phyloP scores from a whole-genome alignment of 2,113 vertebrate species.

The Pelecanoides urinatrix region DNA sequence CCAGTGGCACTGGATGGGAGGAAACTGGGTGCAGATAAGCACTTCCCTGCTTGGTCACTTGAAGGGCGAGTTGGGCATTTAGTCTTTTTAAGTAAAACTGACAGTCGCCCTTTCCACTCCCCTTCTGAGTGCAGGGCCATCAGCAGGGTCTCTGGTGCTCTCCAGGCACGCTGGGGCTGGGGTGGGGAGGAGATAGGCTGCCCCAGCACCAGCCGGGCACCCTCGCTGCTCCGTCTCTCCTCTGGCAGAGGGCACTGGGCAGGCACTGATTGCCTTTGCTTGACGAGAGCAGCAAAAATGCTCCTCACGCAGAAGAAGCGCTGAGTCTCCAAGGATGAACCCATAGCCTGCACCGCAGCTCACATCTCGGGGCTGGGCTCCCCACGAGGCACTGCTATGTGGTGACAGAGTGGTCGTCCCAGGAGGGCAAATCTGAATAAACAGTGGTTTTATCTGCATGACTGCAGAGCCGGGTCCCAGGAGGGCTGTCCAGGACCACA shows the following conservation, averaged over 20 bases:
- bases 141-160: background rate
- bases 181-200: background rate
- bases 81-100: background rate
- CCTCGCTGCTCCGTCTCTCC: fast-evolving
- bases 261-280: background rate
- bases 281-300: background rate
- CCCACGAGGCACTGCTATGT: background rate
- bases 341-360: background rate
- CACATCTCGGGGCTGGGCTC: background rate
- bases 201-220: background rate
- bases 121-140: background rate
- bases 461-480: background rate
- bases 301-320: background rate
- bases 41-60: background rate
- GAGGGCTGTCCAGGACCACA: background rate
- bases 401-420: background rate
- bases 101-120: background rate
- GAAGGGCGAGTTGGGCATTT: background rate
- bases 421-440: background rate
- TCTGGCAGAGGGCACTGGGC: background rate
- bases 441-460: background rate
- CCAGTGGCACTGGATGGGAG: background rate
- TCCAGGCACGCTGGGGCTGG: background rate
- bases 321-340: background rate
- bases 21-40: background rate